These are phyloP conservation scores for Thera britannica DNA, from an alignment of 2,888 invertebrate genomes.

Conservation along the genomic window DNA sequence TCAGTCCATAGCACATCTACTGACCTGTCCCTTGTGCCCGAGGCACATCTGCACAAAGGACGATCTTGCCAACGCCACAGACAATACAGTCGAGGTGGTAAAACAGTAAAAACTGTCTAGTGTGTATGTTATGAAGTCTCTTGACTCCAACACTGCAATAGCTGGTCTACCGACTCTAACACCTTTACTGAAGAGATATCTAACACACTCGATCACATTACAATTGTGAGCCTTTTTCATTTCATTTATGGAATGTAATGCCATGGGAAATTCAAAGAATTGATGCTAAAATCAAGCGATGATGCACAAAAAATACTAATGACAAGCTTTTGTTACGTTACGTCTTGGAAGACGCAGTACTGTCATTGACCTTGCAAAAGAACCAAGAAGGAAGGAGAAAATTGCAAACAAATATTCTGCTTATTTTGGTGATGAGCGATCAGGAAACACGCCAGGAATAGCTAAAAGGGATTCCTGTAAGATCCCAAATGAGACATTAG, in stretches of 20 bases:
- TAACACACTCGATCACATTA: neutral
- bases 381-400: neutral
- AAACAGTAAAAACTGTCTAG: too few species aligned
- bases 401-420: neutral
- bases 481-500: too few species aligned
- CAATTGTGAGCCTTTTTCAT: neutral
- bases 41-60: too few species aligned
- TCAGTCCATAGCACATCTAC: too few species aligned
- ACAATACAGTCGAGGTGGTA: too few species aligned
- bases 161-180: too few species aligned
- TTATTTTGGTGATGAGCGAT: neutral
- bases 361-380: constrained; percentile 3
- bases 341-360: constrained; percentile 1
- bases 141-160: too few species aligned
- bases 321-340: neutral
- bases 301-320: constrained; percentile 3
- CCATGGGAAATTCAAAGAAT: neutral
- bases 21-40: too few species aligned
- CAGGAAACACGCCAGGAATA: neutral
- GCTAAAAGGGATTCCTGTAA: too few species aligned
- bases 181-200: too few species aligned
- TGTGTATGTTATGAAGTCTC: too few species aligned
- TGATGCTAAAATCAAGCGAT: neutral
- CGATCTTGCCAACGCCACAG: too few species aligned
- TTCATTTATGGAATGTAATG: neutral